Conservation (phyloP, 2,888 invertebrate genomes). For the Galerucella pusilla region DNA sequence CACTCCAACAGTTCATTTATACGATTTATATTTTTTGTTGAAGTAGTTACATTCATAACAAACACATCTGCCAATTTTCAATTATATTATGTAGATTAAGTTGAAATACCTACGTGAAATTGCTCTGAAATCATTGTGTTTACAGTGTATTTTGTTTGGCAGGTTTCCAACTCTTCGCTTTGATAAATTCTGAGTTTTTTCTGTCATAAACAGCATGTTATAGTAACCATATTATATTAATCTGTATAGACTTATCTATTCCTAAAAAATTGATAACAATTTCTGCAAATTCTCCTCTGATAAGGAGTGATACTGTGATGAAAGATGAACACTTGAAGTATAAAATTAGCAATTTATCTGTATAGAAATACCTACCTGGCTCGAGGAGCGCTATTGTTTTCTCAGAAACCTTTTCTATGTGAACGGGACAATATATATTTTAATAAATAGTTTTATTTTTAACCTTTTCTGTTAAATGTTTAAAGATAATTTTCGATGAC, state of each 20-base stretch:
- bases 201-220: conserved; percentile 4
- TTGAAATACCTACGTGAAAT: conserved; percentile 18
- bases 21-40: not conserved
- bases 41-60: conserved; percentile 13
- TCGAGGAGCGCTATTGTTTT: not conserved
- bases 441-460: not conserved
- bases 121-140: conserved; percentile 21
- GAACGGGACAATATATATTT: not conserved
- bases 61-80: conserved; percentile 29
- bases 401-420: not conserved
- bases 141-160: conserved; percentile 11
- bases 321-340: not conserved
- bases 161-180: conserved; percentile 1
- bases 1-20: not conserved
- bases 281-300: conserved; percentile 6
- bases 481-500: not conserved
- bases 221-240: not conserved
- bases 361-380: not conserved
- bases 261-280: conserved; percentile 8
- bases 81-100: conserved; percentile 20
- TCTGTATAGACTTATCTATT: conserved; percentile 3
- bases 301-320: not conserved
- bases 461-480: not conserved
- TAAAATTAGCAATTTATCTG: not conserved
- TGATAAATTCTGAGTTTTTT: not conserved